phyloP scores from a whole-genome alignment of 2,888 invertebrate species.

The Cheiracanthium punctorium region DNA sequence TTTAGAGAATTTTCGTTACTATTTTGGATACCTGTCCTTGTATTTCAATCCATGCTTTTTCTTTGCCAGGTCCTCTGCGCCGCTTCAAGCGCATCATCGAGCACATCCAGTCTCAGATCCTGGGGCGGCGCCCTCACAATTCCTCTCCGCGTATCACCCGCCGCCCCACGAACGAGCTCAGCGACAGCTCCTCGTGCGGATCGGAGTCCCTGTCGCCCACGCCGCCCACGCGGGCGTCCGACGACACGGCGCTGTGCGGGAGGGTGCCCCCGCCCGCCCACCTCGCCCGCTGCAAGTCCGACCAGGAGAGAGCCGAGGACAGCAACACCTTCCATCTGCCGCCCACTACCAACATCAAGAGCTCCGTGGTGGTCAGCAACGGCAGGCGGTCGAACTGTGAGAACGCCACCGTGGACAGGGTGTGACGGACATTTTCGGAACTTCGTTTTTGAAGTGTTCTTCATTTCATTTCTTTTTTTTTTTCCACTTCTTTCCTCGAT shows the following conservation, averaged over 20 bases:
- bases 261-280: constrained; percentile 37
- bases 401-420: constrained; percentile 37
- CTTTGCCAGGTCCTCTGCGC: constrained; percentile 93
- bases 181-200: constrained; percentile 83
- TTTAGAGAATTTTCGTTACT: too few relatives aligned
- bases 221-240: constrained; percentile 71
- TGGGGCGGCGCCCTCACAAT: constrained; percentile 76
- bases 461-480: not conserved
- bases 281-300: constrained; percentile 72
- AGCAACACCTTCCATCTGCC: constrained; percentile 51
- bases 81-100: constrained; percentile 96
- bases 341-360: constrained; percentile 27
- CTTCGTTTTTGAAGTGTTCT: too few relatives aligned
- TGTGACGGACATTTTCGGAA: constrained; percentile 44
- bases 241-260: constrained; percentile 69
- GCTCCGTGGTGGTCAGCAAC: constrained; percentile 25
- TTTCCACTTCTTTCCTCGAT: not conserved
- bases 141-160: constrained; percentile 75
- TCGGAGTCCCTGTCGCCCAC: constrained; percentile 80
- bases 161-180: constrained; percentile 82
- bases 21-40: too few relatives aligned
- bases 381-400: constrained; percentile 66
- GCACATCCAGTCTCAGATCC: constrained; percentile 92
- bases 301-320: constrained; percentile 71
- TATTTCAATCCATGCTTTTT: too few relatives aligned